Conservation (phyloP, 1,140 invertebrate genomes). For the Carcinoscorpius rotundicauda region DNA sequence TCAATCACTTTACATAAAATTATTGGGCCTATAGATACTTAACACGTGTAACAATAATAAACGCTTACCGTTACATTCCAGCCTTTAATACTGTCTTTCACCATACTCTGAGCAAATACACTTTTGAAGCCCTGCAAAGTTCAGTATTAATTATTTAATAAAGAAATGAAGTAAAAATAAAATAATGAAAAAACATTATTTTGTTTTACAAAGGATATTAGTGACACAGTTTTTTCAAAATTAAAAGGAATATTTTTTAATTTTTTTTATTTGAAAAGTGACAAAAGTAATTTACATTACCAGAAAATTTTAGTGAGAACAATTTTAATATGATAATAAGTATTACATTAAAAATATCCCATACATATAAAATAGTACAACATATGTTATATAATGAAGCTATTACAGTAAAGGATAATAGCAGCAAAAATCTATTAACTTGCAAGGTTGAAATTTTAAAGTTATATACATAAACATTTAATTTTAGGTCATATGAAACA, state of each 20-base stretch:
- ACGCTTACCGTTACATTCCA: constrained; percentile 41
- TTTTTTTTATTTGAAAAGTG: background rate
- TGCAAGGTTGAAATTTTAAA: too few relatives aligned
- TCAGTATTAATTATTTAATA: too few relatives aligned
- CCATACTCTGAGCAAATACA: constrained; percentile 66
- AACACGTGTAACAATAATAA: background rate
- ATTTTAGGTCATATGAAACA: too few relatives aligned
- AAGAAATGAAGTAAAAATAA: too few relatives aligned
- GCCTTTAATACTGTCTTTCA: constrained; percentile 56
- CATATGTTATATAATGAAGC: too few relatives aligned
- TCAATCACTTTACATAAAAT: constrained; percentile 4
- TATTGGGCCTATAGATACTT: constrained; percentile 7
- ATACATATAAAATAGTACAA: too few relatives aligned
- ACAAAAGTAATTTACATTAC: background rate
- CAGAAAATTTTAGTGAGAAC: too few relatives aligned
- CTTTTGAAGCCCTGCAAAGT: constrained; percentile 52
- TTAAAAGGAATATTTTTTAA: constrained; percentile 2
- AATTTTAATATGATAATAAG: too few relatives aligned
- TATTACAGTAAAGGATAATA: too few relatives aligned
- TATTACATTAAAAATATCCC: too few relatives aligned
- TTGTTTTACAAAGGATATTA: background rate
- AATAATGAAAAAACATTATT: constrained; percentile 12
- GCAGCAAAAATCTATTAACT: too few relatives aligned
- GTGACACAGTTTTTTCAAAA: background rate
- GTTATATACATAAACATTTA: too few relatives aligned